Evolutionary conservation across 2,888 invertebrate genomes (phyloP).

Genomic region (Tipula unca): DNA sequence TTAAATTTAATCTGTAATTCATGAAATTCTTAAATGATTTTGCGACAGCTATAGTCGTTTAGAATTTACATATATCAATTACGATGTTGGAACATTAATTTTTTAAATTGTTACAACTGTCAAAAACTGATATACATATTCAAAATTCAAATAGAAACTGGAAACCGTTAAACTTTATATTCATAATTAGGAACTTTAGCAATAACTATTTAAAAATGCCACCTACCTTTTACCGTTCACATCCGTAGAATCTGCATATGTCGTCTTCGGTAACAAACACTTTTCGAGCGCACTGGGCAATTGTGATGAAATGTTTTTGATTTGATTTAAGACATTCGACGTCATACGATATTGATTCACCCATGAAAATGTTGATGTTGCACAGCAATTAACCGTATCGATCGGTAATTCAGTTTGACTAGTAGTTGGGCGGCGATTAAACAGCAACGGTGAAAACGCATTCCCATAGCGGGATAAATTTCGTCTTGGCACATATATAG

Average conservation of each 20-base stretch:
- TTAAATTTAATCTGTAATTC: no score
- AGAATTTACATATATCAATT: no score
- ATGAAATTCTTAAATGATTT: no score
- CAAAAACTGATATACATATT: no score
- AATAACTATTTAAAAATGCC: not conserved
- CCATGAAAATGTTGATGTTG: conserved; percentile 24
- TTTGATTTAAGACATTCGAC: not conserved
- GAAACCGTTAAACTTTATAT: no score
- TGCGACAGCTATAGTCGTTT: no score
- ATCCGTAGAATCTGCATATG: conserved; percentile 22
- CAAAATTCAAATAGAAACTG: no score
- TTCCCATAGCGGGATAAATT: conserved; percentile 23
- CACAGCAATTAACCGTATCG: conserved; percentile 23
- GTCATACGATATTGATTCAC: conserved; percentile 19
- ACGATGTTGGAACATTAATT: no score
- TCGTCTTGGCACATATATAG: conserved; percentile 22
- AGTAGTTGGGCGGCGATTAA: not conserved
- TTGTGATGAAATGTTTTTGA: not conserved
- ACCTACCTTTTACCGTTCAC: conserved; percentile 23
- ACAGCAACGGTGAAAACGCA: conserved; percentile 22
- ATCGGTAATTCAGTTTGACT: conserved; percentile 22
- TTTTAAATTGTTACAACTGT: no score
- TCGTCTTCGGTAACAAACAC: conserved; percentile 18
- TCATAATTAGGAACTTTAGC: no score
- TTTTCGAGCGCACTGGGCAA: not conserved